Evolutionary conservation across 2,888 invertebrate species (phyloP).

Genomic region (Xanthia icteritia): DNA sequence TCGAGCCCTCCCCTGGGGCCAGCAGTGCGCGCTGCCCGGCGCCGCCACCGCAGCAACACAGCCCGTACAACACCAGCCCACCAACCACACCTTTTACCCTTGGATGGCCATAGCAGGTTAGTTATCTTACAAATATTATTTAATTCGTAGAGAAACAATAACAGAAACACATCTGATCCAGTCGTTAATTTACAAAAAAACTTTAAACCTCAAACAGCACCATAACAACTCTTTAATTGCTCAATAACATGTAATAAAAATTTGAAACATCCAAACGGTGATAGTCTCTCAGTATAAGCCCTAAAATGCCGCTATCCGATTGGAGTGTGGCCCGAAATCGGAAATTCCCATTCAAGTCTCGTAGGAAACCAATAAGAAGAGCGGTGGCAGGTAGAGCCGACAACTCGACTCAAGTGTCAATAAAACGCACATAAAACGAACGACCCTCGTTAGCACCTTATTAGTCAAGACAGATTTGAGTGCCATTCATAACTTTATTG

Average conservation of each 20-base stretch:
- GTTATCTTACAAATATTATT: conserved; percentile 76
- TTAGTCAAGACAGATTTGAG: conserved; percentile 86
- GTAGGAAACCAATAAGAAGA: conserved; percentile 83
- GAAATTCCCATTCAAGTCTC: conserved; percentile 70
- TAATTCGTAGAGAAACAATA: conserved; percentile 36
- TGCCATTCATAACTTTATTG: conserved; percentile 84
- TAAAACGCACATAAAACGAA: conserved; percentile 88
- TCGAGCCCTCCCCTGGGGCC: conserved; percentile 95
- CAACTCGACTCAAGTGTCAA: conserved; percentile 82
- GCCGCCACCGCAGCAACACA: conserved; percentile 95
- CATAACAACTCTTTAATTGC: conserved; percentile 69
- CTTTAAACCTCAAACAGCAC: conserved; percentile 48
- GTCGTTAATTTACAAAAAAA: conserved; percentile 58
- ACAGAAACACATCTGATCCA: conserved; percentile 29
- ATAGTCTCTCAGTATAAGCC: conserved; percentile 62
- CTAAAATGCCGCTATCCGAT: conserved; percentile 82
- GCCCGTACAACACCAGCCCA: conserved; percentile 96
- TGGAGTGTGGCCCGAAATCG: conserved; percentile 50
- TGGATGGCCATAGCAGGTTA: conserved; percentile 99
- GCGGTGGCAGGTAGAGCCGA: conserved; percentile 76
- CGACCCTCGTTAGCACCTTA: conserved; percentile 88
- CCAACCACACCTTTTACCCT: conserved; percentile 98
- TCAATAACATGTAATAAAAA: conserved; percentile 69
- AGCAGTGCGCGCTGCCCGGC: conserved; percentile 96
- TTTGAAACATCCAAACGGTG: conserved; percentile 67